Base-by-base conservation (phyloP, 2,797 vertebrate species). In the Enteromius paludinosus region DNA sequence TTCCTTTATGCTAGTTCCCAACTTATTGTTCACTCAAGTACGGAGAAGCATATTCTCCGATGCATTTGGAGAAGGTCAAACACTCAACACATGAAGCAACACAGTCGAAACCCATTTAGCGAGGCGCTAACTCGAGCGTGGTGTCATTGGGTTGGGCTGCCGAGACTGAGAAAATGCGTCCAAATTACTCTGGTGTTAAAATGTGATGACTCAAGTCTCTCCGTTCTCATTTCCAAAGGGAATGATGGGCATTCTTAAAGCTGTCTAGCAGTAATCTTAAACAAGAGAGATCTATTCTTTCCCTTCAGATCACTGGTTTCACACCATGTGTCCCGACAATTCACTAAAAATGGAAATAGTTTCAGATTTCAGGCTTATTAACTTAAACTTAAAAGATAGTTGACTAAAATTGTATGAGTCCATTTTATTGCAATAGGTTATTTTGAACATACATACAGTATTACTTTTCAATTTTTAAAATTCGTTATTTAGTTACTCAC, bases 161-260 rank as follows among this genome's bases (percentile, higher is more conserved):
- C 0, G n/a, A 65, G 83, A 66, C 73, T 10, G 30, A 78, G 49
- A 78, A 54, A 73, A 54, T 23, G 43, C 35, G 76, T 64, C 61
- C 12, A 76, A 56, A 81, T 78, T 33, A 78, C 45, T 43, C 61
- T 38, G 30, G 56, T 74, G 35, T 49, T 82, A 47, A 76, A 86
- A 82, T 70, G 75, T 79, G 69, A 86, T 75, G 83, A 84, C 54
- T 65, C 35, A 64, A 80, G 59, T 64, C 28, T 82, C 69, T 78
- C 52, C 45, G 65, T 25, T 83, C 52, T 23, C 52, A 62, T 43
- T 45, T 61, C 79, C 18, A 70, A 76, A 84, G 81, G 74, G 83
- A 84, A 84, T 86, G 79, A 79, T 8, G 33, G 70, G 25, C 52
- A 52, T 68, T 66, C n/a, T 30, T 61, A 59, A 75, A 79, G 52